Evolutionary conservation across 2,113 vertebrate species (phyloP), one percentile per base, ranked within the genome.

Genomic region (Taurulus bubalis): DNA sequence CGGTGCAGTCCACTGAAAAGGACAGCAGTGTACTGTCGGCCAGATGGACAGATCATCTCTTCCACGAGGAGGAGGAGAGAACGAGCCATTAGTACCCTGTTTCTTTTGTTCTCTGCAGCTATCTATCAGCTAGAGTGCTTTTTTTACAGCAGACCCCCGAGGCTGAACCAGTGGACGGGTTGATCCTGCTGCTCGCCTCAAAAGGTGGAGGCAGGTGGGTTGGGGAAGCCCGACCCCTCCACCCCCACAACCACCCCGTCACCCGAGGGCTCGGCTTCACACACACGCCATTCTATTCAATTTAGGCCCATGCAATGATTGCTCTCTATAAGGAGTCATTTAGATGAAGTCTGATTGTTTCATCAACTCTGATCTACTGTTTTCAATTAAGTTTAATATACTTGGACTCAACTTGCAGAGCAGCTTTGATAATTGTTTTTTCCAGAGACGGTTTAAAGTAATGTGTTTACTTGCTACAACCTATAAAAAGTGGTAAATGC

Each of bases 171-270:
- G 70, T 14, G 58, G 72, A 87, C 10, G 9, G 47, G 73, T 38
- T 49, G 62, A 71, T 80, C 79, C 81, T 85, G 84, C 89, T 80
- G 83, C 77, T 82, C 9, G 1, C 75, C 55, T 80, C 71, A 82
- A 83, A 87, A 90, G 84, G 82, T 87, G 71, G 80, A 90, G 77
- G 82, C 89, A 92, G 90, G 88, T 90, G 87, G 82, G 76, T 56
- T 36, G 40, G 71, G 59, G 71, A 30, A 63, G 77, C 40, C 69
- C 18, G 24, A 73, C 45, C 59, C 49, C 51, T 53, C 47, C 11
- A 9, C 68, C 68, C 68, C 36, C n/a, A n/a, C n/a, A n/a, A 7
- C 51, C 14, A 6, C 14, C 47, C 32, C 47, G 63, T 38, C 72
- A 68, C 78, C 85, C 34, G 58, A 47, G 62, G 74, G 74, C 77